phyloP scores from a whole-genome alignment of 2,113 vertebrate species.

The Takifugu flavidus region DNA sequence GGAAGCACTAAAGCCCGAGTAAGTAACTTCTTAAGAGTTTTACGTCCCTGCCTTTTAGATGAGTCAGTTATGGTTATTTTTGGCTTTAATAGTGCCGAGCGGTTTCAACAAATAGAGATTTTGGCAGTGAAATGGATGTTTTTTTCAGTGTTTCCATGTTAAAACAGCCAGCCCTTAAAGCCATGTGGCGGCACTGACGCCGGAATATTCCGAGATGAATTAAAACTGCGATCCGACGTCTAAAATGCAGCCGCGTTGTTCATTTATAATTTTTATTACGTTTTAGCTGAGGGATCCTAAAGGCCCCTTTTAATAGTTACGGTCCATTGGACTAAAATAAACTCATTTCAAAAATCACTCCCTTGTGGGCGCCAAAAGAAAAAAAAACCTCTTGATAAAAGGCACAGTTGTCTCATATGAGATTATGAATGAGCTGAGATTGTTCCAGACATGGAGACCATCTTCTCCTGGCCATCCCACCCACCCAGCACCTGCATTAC shows the following conservation, averaged over 20 bases:
- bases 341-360: background rate
- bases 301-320: background rate
- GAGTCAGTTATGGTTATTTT: too few relatives aligned
- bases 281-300: background rate
- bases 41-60: too few relatives aligned
- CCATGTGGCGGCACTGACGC: too few relatives aligned
- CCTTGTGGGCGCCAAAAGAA: background rate
- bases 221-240: background rate
- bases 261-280: background rate
- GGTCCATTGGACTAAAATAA: background rate
- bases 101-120: too few relatives aligned
- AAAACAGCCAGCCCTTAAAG: too few relatives aligned
- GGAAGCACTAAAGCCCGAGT: too few relatives aligned
- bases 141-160: too few relatives aligned
- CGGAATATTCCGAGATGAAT: too few relatives aligned
- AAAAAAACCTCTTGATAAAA: background rate
- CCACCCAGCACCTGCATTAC: conserved; percentile 30
- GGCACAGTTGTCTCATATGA: background rate
- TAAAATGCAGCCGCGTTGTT: background rate
- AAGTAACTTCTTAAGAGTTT: too few relatives aligned
- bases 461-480: conserved; percentile 9
- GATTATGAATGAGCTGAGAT: background rate
- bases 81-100: too few relatives aligned
- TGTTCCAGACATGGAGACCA: background rate
- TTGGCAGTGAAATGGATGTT: too few relatives aligned